Conservation (phyloP, 2,113 vertebrate genomes). For the Geothlypis trichas region DNA sequence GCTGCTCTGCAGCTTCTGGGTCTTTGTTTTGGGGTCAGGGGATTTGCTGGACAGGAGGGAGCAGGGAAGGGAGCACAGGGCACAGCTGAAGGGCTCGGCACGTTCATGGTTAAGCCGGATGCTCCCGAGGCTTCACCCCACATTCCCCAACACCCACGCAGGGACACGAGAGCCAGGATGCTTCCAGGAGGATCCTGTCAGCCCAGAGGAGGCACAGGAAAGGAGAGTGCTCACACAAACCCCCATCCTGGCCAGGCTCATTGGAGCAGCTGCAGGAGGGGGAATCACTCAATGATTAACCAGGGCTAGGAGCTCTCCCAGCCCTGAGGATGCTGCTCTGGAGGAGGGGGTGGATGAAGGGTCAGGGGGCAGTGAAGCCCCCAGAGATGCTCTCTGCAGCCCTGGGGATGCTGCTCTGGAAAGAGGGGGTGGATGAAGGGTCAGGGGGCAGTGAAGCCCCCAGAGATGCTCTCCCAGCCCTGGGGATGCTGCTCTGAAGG, state of each 20-base stretch:
- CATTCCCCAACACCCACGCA: not conserved
- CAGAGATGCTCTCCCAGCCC: not conserved
- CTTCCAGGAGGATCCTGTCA: not conserved
- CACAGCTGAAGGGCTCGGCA: not conserved
- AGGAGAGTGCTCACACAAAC: not conserved
- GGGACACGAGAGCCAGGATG: not conserved
- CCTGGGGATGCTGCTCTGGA: not conserved
- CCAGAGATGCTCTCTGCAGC: not conserved
- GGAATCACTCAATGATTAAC: not conserved
- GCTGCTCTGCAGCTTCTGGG: not conserved
- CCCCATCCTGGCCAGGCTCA: not conserved
- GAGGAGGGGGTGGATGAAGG: not conserved
- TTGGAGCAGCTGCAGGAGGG: not conserved
- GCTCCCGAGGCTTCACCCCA: not conserved
- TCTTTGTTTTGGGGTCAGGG: too few species aligned
- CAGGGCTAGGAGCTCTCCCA: not conserved
- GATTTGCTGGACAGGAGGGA: not conserved
- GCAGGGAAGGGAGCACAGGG: not conserved
- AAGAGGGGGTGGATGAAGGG: not conserved
- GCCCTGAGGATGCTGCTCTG: too few species aligned
- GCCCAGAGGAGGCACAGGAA: not conserved
- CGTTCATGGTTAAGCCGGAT: fast-evolving
- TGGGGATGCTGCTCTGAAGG: too few species aligned
- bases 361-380: not conserved
- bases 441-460: too few species aligned